Conservation (phyloP, 2,113 vertebrate genomes). For the Copsychus sechellarum region DNA sequence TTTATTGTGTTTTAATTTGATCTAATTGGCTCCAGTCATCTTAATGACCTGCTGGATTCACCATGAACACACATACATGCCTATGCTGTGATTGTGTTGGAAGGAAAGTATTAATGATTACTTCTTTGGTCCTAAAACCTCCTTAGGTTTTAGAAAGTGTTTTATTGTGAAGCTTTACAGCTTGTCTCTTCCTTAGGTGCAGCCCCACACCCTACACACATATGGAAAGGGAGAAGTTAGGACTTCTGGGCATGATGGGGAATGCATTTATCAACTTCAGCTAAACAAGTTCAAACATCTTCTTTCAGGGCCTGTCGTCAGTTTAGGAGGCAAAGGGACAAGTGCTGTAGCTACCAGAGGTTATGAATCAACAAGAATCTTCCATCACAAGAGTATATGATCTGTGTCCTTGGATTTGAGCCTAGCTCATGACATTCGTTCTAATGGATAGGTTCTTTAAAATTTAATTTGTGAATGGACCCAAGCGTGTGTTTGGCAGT, state of each 20-base stretch:
- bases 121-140: conserved; percentile 17
- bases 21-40: not conserved
- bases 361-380: not conserved
- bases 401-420: not conserved
- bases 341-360: not conserved
- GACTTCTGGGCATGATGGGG: not conserved
- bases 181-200: not conserved
- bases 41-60: not conserved
- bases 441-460: not conserved
- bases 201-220: fast-evolving
- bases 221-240: not conserved
- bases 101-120: conserved; percentile 37
- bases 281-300: not conserved
- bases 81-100: conserved; percentile 22
- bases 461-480: conserved; percentile 2
- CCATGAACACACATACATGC: not conserved
- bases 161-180: conserved; percentile 64
- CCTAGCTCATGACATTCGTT: not conserved
- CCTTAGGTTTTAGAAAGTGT: not conserved
- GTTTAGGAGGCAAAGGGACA: not conserved
- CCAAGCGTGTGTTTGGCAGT: not conserved
- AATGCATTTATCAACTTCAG: conserved; percentile 38
- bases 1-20: conserved; percentile 44
- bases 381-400: not conserved
- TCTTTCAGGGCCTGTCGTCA: not conserved